A percentile compares a stretch with the other conserved stretches of the same genome.
These are phyloP conservation scores for Siniperca scherzeri DNA, from an alignment of 2,797 vertebrate genomes.

Conservation along the genomic window DNA sequence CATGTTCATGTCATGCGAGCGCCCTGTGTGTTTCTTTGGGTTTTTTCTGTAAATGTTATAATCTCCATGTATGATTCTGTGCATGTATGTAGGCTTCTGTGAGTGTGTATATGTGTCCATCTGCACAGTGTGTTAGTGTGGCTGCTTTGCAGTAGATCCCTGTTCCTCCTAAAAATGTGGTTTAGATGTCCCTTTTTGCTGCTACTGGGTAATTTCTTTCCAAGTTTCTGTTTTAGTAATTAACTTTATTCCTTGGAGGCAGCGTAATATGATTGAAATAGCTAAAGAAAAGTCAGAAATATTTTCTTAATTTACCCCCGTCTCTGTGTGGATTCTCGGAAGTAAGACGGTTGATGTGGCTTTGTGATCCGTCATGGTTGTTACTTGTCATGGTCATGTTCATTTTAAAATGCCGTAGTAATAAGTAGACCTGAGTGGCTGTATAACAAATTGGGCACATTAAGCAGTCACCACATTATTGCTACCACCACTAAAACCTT, in stretches of 20 bases:
- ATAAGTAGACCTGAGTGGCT: slow-evolving; percentile 26
- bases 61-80: slow-evolving; percentile 30
- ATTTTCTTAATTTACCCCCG: slow-evolving; percentile 62
- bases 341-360: slow-evolving; percentile 63
- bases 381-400: slow-evolving; percentile 51
- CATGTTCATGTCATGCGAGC: slow-evolving; percentile 28
- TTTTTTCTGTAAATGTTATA: slow-evolving; percentile 41
- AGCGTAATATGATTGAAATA: slow-evolving; percentile 64
- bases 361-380: slow-evolving; percentile 45
- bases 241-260: slow-evolving; percentile 58
- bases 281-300: slow-evolving; percentile 66
- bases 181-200: slow-evolving; percentile 68
- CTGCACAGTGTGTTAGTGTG: slow-evolving; percentile 10
- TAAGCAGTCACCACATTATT: slow-evolving; percentile 23
- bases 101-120: slow-evolving; percentile 29
- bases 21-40: slow-evolving; percentile 43
- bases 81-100: slow-evolving; percentile 24
- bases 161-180: slow-evolving; percentile 67
- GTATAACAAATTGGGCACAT: slow-evolving; percentile 39
- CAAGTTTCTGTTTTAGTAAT: slow-evolving; percentile 77
- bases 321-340: slow-evolving; percentile 70
- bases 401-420: slow-evolving; percentile 35
- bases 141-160: slow-evolving; percentile 53
- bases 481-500: neutral
- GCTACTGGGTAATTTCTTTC: slow-evolving; percentile 61